A percentile compares a stretch with the other conserved stretches of the same genome.
Evolutionary conservation across 92 coral and sea anemone genomes (phyloP).

Genomic region (Phenganax stokvisi): DNA sequence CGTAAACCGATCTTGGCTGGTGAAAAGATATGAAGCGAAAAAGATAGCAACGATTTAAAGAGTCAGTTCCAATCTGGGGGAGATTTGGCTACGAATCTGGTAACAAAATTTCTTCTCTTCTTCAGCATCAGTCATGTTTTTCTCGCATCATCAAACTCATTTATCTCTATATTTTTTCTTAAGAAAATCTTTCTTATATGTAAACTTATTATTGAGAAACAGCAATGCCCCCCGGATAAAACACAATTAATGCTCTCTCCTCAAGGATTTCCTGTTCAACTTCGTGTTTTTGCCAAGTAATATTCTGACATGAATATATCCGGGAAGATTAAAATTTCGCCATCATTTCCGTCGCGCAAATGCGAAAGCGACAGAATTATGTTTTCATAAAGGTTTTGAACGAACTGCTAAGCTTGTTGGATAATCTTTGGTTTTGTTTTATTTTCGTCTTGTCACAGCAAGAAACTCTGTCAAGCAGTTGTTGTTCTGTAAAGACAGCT

Average conservation of each 20-base stretch:
- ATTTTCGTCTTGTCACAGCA: slow-evolving; percentile 23
- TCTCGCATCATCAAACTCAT: no score
- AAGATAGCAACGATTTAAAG: no score
- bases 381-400: slow-evolving; percentile 19
- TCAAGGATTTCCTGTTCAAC: neutral
- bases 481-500: slow-evolving; percentile 10
- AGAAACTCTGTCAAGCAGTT: neutral
- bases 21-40: no score
- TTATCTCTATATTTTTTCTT: neutral
- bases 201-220: neutral
- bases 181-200: neutral
- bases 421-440: slow-evolving; percentile 22
- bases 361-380: neutral
- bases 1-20: no score
- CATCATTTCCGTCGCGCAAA: slow-evolving; percentile 6
- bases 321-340: slow-evolving; percentile 13
- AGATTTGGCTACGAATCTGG: no score
- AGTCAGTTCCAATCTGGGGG: no score
- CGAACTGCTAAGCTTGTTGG: slow-evolving; percentile 14
- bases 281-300: slow-evolving; percentile 15
- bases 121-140: no score
- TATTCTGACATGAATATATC: neutral
- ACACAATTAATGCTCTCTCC: neutral
- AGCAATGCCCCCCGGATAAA: neutral
- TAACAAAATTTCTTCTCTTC: no score